These are phyloP conservation scores for Myocastor coypus DNA, from an alignment of 2,113 vertebrate species.

Conservation along the genomic window DNA sequence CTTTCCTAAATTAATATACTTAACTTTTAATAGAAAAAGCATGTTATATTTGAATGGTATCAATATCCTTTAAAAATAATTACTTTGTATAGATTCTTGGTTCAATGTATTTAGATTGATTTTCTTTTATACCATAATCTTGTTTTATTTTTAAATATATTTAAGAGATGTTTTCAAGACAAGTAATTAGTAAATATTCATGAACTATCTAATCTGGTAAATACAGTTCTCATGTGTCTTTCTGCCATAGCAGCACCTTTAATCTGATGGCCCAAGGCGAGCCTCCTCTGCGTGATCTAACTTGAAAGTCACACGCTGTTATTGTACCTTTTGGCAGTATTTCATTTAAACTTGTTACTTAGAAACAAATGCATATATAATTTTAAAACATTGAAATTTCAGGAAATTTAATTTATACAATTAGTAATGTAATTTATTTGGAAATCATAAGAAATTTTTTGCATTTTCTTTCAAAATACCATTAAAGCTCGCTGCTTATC, in stretches of 20 bases:
- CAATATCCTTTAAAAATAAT: background rate
- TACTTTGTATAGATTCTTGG: background rate
- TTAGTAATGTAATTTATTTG: background rate
- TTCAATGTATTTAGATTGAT: background rate
- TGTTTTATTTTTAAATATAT: slow-evolving; percentile 30
- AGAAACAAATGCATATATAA: background rate
- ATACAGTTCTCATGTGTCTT: background rate
- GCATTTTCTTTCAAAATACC: slow-evolving; percentile 47
- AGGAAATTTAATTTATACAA: background rate
- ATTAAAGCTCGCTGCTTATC: background rate
- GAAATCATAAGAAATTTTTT: background rate
- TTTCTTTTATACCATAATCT: slow-evolving; percentile 17
- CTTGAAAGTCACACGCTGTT: background rate
- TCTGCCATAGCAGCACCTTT: background rate
- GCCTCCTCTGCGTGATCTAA: background rate
- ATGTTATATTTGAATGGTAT: slow-evolving; percentile 1
- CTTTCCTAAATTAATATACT: slow-evolving; percentile 29
- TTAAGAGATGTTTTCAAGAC: slow-evolving; percentile 6
- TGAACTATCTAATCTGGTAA: background rate
- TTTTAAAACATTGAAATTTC: background rate
- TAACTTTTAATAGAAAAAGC: slow-evolving; percentile 29
- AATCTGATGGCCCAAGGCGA: background rate
- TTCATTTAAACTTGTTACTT: slow-evolving; percentile 8
- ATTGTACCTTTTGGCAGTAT: background rate
- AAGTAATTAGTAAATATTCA: slow-evolving; percentile 30